Base-by-base conservation (phyloP, 2,113 vertebrate genomes). In the Nothobranchius furzeri region DNA sequence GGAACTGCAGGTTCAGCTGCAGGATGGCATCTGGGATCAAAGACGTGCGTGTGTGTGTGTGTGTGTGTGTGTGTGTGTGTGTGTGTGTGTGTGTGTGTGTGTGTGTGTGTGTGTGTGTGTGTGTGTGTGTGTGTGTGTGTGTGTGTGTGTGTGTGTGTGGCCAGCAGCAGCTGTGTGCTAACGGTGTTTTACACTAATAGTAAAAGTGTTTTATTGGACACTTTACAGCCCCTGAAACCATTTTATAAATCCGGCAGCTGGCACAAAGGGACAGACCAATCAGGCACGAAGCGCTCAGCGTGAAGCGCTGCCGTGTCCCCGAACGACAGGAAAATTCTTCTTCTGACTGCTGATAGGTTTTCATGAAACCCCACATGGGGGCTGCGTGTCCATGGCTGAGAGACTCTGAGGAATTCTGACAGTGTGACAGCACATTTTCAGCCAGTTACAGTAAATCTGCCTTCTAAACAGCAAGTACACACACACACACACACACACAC, bases 151-250 rank as follows among this genome's bases (percentile, higher is more conserved):
- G 42, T 47, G 6, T 50, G 50, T 47, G 42, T 64, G 13, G 74
- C 17, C 56, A 79, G 73, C 73, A 65, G 14, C 43, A 65, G 70
- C 61, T 79, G 58, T 71, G 30, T 79, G 65, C 70, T 49, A 17
- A 58, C 74, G 42, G 64, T 70, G 74, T 78, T 74, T 68, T 60
- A 70, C 52, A 60, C 75, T 83, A 80, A 86, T 72, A 81, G 83
- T 87, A 82, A 83, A 86, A 82, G 76, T 65, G 64, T 62, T 87
- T 89, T 83, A 87, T 81, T 83, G 85, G 81, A 49, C 57, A 79
- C 66, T 82, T 85, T 83, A 84, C 67, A 64, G 76, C 54, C 50
- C 57, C 70, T 74, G 60, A 73, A 75, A 69, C 56, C 8, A 11
- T 82, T 83, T 84, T 80, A 78, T 79, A 78, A 85, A 85, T 62